Percentiles rank a stretch among this genome's conserved stretches.
Conservation (phyloP, 2,888 invertebrate genomes). For the Dromius quadrimaculatus region DNA sequence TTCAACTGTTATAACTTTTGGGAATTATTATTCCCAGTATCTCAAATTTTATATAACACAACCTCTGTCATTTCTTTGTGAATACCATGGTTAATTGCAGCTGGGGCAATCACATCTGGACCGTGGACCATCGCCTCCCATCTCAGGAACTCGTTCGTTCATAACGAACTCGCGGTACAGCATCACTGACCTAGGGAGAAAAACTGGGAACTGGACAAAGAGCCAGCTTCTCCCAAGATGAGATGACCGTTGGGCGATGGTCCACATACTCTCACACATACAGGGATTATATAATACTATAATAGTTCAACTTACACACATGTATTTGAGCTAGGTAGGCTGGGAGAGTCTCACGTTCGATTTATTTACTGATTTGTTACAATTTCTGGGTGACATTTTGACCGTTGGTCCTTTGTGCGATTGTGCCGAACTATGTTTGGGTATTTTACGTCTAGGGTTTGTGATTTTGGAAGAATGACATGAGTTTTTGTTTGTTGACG, state of each 20-base stretch:
- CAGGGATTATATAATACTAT: not conserved
- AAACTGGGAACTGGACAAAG: slow-evolving; percentile 36
- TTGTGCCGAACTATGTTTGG: slow-evolving; percentile 14
- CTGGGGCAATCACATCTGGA: slow-evolving; percentile 24
- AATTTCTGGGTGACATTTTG: slow-evolving; percentile 52
- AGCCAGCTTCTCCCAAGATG: slow-evolving; percentile 35
- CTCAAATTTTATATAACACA: slow-evolving; percentile 9
- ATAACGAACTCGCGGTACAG: slow-evolving; percentile 42
- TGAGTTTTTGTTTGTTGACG: slow-evolving; percentile 5
- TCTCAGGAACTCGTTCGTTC: slow-evolving; percentile 27
- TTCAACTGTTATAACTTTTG: no score
- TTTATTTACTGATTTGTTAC: slow-evolving; percentile 51
- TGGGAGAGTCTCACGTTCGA: slow-evolving; percentile 40
- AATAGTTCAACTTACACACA: not conserved
- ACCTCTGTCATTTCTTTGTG: not conserved
- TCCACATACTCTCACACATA: slow-evolving; percentile 12
- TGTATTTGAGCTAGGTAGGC: not conserved
- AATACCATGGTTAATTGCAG: slow-evolving; percentile 27
- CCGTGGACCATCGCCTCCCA: not conserved
- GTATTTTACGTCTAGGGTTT: slow-evolving; percentile 5
- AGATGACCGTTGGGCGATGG: slow-evolving; percentile 50
- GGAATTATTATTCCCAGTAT: slow-evolving; percentile 13
- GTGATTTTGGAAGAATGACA: slow-evolving; percentile 4
- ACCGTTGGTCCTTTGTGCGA: slow-evolving; percentile 44
- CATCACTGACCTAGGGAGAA: slow-evolving; percentile 34